A percentile compares a stretch with the other conserved stretches of the same genome.
These are phyloP conservation scores for Taenaris catops DNA, from an alignment of 2,888 invertebrate genomes.

Conservation along the genomic window DNA sequence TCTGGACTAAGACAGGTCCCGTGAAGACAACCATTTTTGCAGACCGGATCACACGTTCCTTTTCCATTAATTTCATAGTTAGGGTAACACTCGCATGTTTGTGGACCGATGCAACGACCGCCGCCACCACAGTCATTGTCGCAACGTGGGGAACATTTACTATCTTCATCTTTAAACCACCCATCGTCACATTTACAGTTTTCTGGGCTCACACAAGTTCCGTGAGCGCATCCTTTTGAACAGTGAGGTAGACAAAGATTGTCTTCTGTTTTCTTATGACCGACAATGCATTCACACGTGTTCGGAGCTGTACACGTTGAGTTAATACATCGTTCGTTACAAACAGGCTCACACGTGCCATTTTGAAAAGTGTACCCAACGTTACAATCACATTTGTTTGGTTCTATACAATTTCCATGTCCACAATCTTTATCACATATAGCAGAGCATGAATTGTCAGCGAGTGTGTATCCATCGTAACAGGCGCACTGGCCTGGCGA, in stretches of 20 bases:
- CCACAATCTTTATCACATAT: constrained; percentile 24
- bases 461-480: constrained; percentile 22
- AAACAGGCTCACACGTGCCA: constrained; percentile 41
- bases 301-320: constrained; percentile 68
- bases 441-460: constrained; percentile 22
- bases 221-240: constrained; percentile 32
- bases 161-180: constrained; percentile 15
- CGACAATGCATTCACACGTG: constrained; percentile 58
- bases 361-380: constrained; percentile 34
- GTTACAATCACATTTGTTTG: constrained; percentile 40
- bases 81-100: constrained; percentile 53
- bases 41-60: constrained; percentile 24
- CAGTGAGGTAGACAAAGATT: constrained; percentile 35
- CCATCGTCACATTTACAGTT: constrained; percentile 30
- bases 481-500: constrained; percentile 33
- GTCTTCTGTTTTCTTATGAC: constrained; percentile 38
- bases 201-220: constrained; percentile 32
- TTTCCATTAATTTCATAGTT: constrained; percentile 25
- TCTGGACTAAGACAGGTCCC: constrained; percentile 31
- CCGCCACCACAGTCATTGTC: constrained; percentile 43
- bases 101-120: constrained; percentile 58
- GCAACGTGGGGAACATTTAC: constrained; percentile 8
- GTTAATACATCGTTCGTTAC: constrained; percentile 65
- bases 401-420: constrained; percentile 36
- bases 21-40: constrained; percentile 28